Conservation (phyloP, 2,888 invertebrate genomes). For the Metopia argyrocephala region DNA sequence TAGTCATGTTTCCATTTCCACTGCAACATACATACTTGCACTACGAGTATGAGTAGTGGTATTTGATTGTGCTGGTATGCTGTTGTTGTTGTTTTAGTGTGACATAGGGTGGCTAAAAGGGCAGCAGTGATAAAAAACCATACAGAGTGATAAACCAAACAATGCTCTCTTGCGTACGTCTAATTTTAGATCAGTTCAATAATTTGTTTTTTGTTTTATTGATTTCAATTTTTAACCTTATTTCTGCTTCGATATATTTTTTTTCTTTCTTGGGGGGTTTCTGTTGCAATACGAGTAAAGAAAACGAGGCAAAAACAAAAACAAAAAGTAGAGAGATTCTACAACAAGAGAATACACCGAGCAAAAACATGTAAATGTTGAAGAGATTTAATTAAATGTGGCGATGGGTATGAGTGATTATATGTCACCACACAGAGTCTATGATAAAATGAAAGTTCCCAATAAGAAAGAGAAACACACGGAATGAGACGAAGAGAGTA, state of each 20-base stretch:
- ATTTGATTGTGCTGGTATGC: not conserved
- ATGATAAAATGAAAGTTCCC: not conserved
- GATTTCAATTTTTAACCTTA: conserved; percentile 75
- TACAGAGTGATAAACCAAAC: conserved; percentile 16
- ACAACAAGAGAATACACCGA: conserved; percentile 21
- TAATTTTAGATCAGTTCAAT: conserved; percentile 77
- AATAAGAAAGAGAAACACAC: not conserved
- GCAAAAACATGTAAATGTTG: conserved; percentile 13
- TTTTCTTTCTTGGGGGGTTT: conserved; percentile 13
- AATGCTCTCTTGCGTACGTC: conserved; percentile 64
- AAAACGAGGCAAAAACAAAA: not conserved
- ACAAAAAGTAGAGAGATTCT: not conserved
- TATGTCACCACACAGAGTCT: conserved; percentile 52
- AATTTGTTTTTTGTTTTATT: conserved; percentile 72
- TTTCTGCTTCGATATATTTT: conserved; percentile 67
- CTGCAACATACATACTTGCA: not conserved
- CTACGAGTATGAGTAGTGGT: not conserved
- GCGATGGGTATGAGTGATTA: not conserved
- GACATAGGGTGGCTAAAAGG: not conserved
- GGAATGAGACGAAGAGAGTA: not conserved
- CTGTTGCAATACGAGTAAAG: conserved; percentile 25
- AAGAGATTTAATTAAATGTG: not conserved
- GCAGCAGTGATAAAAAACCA: not conserved
- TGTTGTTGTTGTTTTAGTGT: not conserved
- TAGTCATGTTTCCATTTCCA: conserved; percentile 32